These are phyloP conservation scores for Tetragonula carbonaria DNA, from an alignment of 2,888 invertebrate species.

Conservation along the genomic window DNA sequence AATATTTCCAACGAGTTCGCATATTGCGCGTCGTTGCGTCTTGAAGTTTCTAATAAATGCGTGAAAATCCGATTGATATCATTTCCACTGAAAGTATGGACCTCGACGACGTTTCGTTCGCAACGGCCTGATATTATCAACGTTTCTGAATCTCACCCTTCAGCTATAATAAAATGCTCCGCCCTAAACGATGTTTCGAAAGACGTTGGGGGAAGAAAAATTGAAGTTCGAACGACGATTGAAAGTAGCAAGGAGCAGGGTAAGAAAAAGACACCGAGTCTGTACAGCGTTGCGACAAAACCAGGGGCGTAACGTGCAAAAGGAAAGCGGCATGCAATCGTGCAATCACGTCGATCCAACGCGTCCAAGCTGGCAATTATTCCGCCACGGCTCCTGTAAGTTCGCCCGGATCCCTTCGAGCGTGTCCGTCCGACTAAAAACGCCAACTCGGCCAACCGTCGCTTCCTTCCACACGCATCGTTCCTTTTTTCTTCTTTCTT, in stretches of 20 bases:
- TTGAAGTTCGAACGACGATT: slow-evolving; percentile 45
- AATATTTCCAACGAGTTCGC: no score
- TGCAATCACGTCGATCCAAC: slow-evolving; percentile 68
- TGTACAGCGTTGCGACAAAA: slow-evolving; percentile 63
- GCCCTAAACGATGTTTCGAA: not conserved
- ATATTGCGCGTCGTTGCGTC: no score
- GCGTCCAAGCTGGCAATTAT: slow-evolving; percentile 69
- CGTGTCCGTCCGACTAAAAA: slow-evolving; percentile 71
- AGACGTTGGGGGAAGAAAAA: slow-evolving; percentile 11
- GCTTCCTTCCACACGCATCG: slow-evolving; percentile 32
- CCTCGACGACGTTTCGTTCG: no score
- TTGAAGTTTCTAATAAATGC: no score
- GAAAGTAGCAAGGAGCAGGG: slow-evolving; percentile 19
- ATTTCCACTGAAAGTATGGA: no score
- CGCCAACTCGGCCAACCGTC: slow-evolving; percentile 66
- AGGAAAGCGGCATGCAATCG: slow-evolving; percentile 68
- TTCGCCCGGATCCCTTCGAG: slow-evolving; percentile 66
- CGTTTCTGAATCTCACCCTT: no score
- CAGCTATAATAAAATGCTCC: not conserved
- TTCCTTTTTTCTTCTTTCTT: not conserved
- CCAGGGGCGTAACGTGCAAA: slow-evolving; percentile 63
- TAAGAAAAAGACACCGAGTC: slow-evolving; percentile 50
- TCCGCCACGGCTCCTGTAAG: slow-evolving; percentile 55
- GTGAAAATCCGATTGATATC: no score
- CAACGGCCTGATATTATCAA: no score